Evolutionary conservation across 2,797 vertebrate species (phyloP).

Genomic region (Taenioides sp.): DNA sequence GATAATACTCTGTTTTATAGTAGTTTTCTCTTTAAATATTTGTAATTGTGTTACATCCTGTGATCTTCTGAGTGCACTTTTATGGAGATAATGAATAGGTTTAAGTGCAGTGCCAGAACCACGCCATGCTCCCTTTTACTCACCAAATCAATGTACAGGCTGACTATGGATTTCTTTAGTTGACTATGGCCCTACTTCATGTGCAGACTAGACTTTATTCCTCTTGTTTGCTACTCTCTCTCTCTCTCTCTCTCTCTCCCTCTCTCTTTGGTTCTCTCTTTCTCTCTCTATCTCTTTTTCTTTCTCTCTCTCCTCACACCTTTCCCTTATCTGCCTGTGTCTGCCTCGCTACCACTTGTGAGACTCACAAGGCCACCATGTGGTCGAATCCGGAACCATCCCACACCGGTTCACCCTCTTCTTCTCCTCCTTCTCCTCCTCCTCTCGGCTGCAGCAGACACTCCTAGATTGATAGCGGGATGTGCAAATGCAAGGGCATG

Average conservation of each 20-base stretch:
- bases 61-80: too few relatives aligned
- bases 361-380: slow-evolving; percentile 96
- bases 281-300: neutral
- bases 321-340: neutral
- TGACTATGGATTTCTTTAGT: too few relatives aligned
- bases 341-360: slow-evolving; percentile 19
- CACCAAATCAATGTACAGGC: too few relatives aligned
- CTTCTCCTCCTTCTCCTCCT: slow-evolving; percentile 27
- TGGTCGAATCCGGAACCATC: slow-evolving; percentile 90
- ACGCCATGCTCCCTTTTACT: too few relatives aligned
- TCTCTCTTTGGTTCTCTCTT: neutral
- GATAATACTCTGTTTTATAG: too few relatives aligned
- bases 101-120: too few relatives aligned
- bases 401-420: slow-evolving; percentile 56
- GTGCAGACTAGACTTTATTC: slow-evolving; percentile 28
- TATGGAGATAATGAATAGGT: too few relatives aligned
- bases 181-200: neutral
- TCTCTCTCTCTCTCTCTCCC: neutral
- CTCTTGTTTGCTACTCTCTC: neutral
- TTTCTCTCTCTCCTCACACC: slow-evolving; percentile 4
- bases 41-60: too few relatives aligned
- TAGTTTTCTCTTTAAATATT: too few relatives aligned
- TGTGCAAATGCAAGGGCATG: slow-evolving; percentile 91
- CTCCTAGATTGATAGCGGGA: slow-evolving; percentile 89
- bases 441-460: slow-evolving; percentile 57